Evolutionary conservation across 1,140 invertebrate species (phyloP), one percentile per base, ranked within the genome.

Genomic region (Lepidotrigona ventralis): DNA sequence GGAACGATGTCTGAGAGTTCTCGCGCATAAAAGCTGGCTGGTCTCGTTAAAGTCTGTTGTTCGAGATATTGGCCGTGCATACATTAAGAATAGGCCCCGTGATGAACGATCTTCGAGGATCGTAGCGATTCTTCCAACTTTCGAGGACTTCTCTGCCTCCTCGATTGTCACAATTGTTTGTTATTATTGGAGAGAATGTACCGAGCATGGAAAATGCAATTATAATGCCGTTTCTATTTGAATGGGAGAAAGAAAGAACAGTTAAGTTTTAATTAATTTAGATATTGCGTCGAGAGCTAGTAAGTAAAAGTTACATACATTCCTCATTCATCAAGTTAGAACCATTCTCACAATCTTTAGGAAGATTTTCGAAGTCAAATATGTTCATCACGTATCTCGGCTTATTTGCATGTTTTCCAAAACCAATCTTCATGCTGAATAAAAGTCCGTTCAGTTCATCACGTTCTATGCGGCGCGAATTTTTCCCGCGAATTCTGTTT

Each of bases 31-130:
- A 86, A 79, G 60, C 51, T 17, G 63, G 56, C 46, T 29, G 79
- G 75, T 64, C 74, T 83, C 71, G 70, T 83, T 84, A 86, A 86
- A 79, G n/a, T 29, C 63, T 29, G 75, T 79, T 84, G 82, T 70
- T 75, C 64, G 64, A 75, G 54, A 83, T 79, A 84, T 75, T 74
- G 69, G 75, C 33, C 29, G 33, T 56, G 54, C 60, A 81, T 79
- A 70, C 60, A 64, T 84, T 74, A 84, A 66, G 70, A 79, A 64
- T 58, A 69, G 68, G 23, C 17, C 0, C 2, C 5, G 46, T 69
- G 33, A 69, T 46, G 33, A 69, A 53, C 53, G 51, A 81, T 60
- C 39, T n/a, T 19, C 14, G 11, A 83, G 15, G 11, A 81, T 81
- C 56, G 19, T 15, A 19, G 9, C 51, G 29, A 14, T 11, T 51